phyloP scores from a whole-genome alignment of 2,888 invertebrate species.

The Papilio gigon region DNA sequence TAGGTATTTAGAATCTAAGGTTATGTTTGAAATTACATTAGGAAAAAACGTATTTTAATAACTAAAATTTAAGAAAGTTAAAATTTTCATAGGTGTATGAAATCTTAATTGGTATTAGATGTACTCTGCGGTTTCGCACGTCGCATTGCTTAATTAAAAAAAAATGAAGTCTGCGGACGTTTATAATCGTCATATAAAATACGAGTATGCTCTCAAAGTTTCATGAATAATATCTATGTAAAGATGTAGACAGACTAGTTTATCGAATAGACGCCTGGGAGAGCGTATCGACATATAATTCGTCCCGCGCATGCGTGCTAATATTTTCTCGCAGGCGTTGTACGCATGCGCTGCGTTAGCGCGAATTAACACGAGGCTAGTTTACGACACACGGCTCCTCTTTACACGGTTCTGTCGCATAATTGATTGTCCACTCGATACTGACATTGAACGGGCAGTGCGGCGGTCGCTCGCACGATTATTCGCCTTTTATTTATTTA shows the following conservation, averaged over 20 bases:
- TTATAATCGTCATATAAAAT: too few relatives aligned
- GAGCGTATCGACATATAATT: constrained; percentile 50
- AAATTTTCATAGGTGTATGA: too few relatives aligned
- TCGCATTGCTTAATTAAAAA: too few relatives aligned
- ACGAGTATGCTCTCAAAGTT: background rate
- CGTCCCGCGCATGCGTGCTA: constrained; percentile 66
- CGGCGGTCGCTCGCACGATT: constrained; percentile 67
- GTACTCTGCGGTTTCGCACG: too few relatives aligned
- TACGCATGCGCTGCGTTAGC: constrained; percentile 66
- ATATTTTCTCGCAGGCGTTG: constrained; percentile 44
- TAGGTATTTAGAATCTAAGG: background rate
- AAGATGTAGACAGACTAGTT: constrained; percentile 47
- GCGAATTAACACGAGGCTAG: constrained; percentile 55
- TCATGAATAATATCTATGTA: background rate
- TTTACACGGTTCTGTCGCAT: constrained; percentile 73
- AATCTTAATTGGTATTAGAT: too few relatives aligned
- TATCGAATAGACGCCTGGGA: constrained; percentile 65
- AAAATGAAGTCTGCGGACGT: too few relatives aligned
- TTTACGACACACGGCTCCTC: constrained; percentile 71
- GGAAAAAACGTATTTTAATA: too few relatives aligned
- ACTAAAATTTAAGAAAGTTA: too few relatives aligned
- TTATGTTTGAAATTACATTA: background rate
- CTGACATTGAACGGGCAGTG: constrained; percentile 75
- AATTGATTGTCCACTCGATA: constrained; percentile 79
- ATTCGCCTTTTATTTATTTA: constrained; percentile 68